phyloP scores from a whole-genome alignment of 37 sponge, comb jelly and placozoan genomes.

The Mnemiopsis leidyi region DNA sequence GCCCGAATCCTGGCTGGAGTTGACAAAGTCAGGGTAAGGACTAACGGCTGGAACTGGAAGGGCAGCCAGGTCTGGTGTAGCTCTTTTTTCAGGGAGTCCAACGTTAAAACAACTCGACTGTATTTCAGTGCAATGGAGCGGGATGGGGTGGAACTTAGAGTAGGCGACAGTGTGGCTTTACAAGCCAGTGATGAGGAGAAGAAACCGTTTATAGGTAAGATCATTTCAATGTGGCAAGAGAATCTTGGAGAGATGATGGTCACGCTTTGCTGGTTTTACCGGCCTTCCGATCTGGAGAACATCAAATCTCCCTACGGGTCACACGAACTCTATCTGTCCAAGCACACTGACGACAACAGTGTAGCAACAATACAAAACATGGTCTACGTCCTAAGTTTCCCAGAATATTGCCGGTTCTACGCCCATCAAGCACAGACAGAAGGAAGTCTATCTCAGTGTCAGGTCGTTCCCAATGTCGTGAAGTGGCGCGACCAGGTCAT shows the following conservation, averaged over 20 bases:
- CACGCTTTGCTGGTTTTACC: constrained; percentile 61
- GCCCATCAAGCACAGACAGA: neutral
- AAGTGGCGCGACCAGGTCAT: neutral
- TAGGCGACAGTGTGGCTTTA: constrained; percentile 55
- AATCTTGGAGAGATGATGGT: constrained; percentile 65
- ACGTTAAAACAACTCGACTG: neutral
- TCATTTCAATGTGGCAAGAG: constrained; percentile 57
- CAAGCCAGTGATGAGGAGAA: neutral
- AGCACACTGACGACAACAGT: constrained; percentile 65
- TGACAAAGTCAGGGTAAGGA: constrained; percentile 2
- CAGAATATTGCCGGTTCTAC: constrained; percentile 59
- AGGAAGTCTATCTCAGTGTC: no score
- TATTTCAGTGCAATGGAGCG: constrained; percentile 39
- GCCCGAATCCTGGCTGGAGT: neutral
- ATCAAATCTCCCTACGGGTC: constrained; percentile 37
- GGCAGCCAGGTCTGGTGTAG: neutral
- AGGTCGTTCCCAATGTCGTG: neutral
- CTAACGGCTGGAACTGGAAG: constrained; percentile 52
- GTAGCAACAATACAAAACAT: constrained; percentile 38
- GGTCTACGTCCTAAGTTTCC: constrained; percentile 52
- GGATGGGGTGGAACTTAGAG: constrained; percentile 57
- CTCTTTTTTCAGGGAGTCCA: neutral
- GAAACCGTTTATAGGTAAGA: constrained; percentile 49
- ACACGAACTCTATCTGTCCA: constrained; percentile 62
- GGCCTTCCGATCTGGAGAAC: constrained; percentile 64